Evolutionary conservation across 1,140 invertebrate genomes (phyloP).

Genomic region (Temnothorax nylanderi): DNA sequence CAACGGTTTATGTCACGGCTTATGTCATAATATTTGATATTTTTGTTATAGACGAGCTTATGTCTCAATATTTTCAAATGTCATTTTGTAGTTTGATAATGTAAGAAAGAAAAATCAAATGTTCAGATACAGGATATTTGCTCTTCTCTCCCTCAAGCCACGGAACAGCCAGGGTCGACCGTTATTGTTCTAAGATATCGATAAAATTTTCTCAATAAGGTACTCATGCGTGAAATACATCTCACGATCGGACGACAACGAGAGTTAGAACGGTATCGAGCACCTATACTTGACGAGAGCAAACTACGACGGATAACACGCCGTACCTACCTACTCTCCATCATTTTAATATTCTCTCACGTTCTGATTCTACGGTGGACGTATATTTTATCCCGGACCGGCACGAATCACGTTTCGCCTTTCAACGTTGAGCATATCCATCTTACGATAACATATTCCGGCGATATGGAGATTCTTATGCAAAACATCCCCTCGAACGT

Average conservation of each 20-base stretch:
- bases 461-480: slow-evolving; percentile 68
- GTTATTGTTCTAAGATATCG: slow-evolving; percentile 44
- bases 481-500: slow-evolving; percentile 69
- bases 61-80: slow-evolving; percentile 23
- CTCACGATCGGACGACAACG: slow-evolving; percentile 12
- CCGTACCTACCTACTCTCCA: not conserved
- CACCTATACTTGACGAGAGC: not conserved
- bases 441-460: slow-evolving; percentile 58
- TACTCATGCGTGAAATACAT: slow-evolving; percentile 11
- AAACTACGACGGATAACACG: not conserved
- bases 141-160: not conserved
- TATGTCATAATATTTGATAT: not conserved
- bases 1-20: not conserved
- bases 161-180: not conserved
- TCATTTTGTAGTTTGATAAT: not conserved
- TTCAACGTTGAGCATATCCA: slow-evolving; percentile 53
- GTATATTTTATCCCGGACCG: slow-evolving; percentile 28
- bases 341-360: slow-evolving; percentile 43
- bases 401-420: slow-evolving; percentile 50
- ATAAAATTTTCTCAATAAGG: slow-evolving; percentile 36
- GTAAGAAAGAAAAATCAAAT: slow-evolving; percentile 9
- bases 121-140: not conserved
- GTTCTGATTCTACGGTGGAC: slow-evolving; percentile 22
- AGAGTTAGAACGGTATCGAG: slow-evolving; percentile 10
- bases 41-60: not conserved